A percentile compares a stretch with the other conserved stretches of the same genome.
Conservation (phyloP, 2,888 invertebrate species). For the Chloromyia formosa region DNA sequence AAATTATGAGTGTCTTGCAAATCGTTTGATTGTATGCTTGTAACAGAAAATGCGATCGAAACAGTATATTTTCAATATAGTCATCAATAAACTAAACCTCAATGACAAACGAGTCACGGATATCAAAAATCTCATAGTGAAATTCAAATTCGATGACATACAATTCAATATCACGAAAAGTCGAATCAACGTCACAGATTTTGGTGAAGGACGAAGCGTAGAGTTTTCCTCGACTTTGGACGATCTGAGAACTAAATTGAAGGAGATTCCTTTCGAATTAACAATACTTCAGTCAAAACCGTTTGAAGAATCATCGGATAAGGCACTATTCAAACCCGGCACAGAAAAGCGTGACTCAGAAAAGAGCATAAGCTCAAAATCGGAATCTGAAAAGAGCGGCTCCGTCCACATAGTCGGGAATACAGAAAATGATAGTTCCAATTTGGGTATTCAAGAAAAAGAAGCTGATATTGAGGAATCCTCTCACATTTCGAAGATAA, state of each 20-base stretch:
- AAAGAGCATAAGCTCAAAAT: no score
- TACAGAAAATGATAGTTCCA: background rate
- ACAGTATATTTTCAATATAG: slow-evolving; percentile 43
- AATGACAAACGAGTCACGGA: slow-evolving; percentile 9
- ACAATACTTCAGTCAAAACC: slow-evolving; percentile 29
- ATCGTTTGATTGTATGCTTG: no score
- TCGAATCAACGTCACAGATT: slow-evolving; percentile 44
- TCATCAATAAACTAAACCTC: slow-evolving; percentile 45
- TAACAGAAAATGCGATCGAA: slow-evolving; percentile 37
- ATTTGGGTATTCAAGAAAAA: no score
- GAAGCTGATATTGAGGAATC: no score
- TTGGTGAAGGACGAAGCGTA: slow-evolving; percentile 45
- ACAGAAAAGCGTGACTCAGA: no score
- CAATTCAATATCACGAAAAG: slow-evolving; percentile 44
- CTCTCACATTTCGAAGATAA: no score
- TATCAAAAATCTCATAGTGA: slow-evolving; percentile 29
- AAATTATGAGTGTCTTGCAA: no score
- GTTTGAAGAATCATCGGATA: no score
- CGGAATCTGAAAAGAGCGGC: background rate
- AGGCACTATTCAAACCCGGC: no score
- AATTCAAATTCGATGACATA: slow-evolving; percentile 43
- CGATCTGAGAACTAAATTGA: slow-evolving; percentile 18
- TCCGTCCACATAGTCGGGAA: background rate
- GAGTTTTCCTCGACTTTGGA: slow-evolving; percentile 34
- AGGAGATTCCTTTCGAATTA: slow-evolving; percentile 29